A percentile compares a stretch with the other conserved stretches of the same genome.
These are phyloP conservation scores for Corythornis leucogaster DNA, from an alignment of 2,797 vertebrate genomes.

Conservation along the genomic window DNA sequence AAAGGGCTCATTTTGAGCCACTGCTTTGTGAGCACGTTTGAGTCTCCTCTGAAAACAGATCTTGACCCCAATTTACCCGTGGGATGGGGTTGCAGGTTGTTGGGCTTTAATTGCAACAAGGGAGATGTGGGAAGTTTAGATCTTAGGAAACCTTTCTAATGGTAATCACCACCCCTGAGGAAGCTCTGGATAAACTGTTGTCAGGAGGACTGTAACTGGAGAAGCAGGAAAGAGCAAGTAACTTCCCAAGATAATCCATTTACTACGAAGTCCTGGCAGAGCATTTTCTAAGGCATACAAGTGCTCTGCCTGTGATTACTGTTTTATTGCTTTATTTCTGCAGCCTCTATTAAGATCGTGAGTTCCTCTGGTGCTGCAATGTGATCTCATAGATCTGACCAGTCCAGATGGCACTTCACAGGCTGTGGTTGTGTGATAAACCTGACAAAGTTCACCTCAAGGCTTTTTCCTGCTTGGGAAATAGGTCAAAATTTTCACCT, in stretches of 20 bases:
- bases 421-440: not conserved
- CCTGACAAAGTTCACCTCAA: not conserved
- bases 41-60: not conserved
- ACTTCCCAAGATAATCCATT: not conserved
- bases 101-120: not conserved
- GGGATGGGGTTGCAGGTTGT: not conserved
- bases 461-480: slow-evolving; percentile 6
- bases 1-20: not conserved
- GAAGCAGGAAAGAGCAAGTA: not conserved
- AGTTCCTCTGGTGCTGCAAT: not conserved
- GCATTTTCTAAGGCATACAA: not conserved
- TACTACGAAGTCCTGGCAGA: not conserved
- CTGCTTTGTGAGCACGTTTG: not conserved
- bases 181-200: not conserved
- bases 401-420: not conserved
- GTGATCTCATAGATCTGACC: not conserved
- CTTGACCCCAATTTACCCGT: not conserved
- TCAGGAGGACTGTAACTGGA: not conserved
- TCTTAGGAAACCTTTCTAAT: not conserved
- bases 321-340: not conserved
- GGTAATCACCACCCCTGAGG: not conserved
- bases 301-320: not conserved
- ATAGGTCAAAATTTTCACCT: slow-evolving; percentile 8
- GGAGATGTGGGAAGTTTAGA: not conserved
- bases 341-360: not conserved